Evolutionary conservation across 2,888 invertebrate genomes (phyloP).

Genomic region (Rhamphomyia laevipes): DNA sequence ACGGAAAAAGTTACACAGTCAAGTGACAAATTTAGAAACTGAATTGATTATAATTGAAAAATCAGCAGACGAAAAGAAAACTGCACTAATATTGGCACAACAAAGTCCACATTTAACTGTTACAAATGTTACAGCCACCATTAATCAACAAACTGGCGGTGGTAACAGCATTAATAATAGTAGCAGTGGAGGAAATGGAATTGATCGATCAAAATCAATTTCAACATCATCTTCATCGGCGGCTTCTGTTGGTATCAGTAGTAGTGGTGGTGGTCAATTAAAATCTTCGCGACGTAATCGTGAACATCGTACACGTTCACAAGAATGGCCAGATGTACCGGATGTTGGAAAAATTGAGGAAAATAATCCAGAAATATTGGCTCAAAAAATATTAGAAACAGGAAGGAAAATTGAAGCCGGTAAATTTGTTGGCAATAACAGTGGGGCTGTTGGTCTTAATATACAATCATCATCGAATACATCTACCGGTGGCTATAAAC

Average conservation of each 20-base stretch:
- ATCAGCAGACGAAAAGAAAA: slow-evolving; percentile 51
- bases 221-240: slow-evolving; percentile 21
- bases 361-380: slow-evolving; percentile 80
- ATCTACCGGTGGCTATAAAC: slow-evolving; percentile 27
- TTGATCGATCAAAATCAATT: slow-evolving; percentile 23
- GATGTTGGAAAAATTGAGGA: slow-evolving; percentile 85
- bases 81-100: slow-evolving; percentile 28
- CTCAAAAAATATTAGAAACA: slow-evolving; percentile 81
- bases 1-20: slow-evolving; percentile 71
- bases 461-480: slow-evolving; percentile 23
- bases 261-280: slow-evolving; percentile 17
- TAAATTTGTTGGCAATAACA: slow-evolving; percentile 41
- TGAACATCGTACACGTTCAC: slow-evolving; percentile 67
- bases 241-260: slow-evolving; percentile 15
- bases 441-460: too few species aligned
- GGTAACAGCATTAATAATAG: too few species aligned
- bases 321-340: slow-evolving; percentile 86
- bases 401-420: slow-evolving; percentile 82
- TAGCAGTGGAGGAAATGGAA: too few species aligned
- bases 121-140: slow-evolving; percentile 21
- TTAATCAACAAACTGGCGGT: slow-evolving; percentile 19
- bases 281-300: slow-evolving; percentile 50
- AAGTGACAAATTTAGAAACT: slow-evolving; percentile 65
- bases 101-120: slow-evolving; percentile 32
- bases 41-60: slow-evolving; percentile 67